phyloP scores from a whole-genome alignment of 2,888 invertebrate species.

The Zygogramma bicolorata region DNA sequence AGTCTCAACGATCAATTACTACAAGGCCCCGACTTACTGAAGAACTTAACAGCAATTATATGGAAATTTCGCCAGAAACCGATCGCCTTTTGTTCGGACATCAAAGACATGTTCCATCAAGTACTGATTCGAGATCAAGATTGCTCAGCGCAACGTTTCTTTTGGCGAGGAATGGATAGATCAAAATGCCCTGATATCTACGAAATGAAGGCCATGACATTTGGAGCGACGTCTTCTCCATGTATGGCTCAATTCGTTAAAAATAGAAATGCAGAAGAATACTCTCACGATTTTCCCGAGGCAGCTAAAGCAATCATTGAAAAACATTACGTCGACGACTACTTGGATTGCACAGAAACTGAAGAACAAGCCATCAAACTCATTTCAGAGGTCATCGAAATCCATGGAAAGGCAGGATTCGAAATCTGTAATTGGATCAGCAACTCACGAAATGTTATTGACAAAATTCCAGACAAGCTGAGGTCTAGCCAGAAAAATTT shows the following conservation, averaged over 20 bases:
- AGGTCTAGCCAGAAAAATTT: background rate
- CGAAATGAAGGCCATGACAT: background rate
- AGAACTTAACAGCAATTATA: background rate
- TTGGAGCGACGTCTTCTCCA: background rate
- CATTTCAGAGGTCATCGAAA: background rate
- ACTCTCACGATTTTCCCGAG: background rate
- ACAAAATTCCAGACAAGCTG: background rate
- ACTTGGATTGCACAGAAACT: slow-evolving; percentile 10
- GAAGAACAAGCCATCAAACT: slow-evolving; percentile 5
- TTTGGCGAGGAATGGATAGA: too few relatives aligned
- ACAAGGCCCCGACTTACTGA: background rate
- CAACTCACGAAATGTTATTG: background rate
- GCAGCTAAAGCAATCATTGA: background rate
- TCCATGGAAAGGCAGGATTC: background rate
- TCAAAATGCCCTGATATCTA: background rate
- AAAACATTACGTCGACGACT: slow-evolving; percentile 7
- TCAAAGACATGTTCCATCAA: background rate
- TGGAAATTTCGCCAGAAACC: too few relatives aligned
- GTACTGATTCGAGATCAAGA: background rate
- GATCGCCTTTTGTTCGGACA: too few relatives aligned
- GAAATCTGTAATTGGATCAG: background rate
- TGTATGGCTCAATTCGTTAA: background rate
- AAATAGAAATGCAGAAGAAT: background rate
- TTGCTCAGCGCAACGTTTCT: background rate
- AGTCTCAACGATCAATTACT: background rate